These are phyloP conservation scores for Cephalopholis sonnerati DNA, from an alignment of 2,113 vertebrate species.

Conservation along the genomic window DNA sequence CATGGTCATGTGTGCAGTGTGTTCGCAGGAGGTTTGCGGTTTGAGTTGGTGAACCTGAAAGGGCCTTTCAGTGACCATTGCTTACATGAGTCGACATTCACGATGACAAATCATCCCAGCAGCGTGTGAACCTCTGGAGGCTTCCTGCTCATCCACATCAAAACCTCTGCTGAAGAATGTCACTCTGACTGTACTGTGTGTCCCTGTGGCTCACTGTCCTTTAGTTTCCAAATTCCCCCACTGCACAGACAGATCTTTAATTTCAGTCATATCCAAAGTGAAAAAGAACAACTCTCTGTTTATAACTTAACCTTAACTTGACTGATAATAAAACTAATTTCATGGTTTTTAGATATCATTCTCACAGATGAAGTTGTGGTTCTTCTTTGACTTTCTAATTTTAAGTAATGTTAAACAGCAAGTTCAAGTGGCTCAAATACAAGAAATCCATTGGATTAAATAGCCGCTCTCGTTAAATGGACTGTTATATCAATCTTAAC, in stretches of 20 bases:
- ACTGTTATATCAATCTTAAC: not conserved
- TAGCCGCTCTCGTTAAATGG: not conserved
- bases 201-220: not conserved
- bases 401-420: not conserved
- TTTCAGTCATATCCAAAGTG: not conserved
- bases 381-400: not conserved
- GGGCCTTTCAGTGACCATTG: conserved; percentile 9
- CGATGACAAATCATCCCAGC: conserved; percentile 47
- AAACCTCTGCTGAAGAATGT: conserved; percentile 29
- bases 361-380: not conserved
- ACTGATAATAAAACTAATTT: not conserved
- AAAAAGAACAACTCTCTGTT: conserved; percentile 1
- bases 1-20: conserved; percentile 20
- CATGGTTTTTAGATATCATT: not conserved
- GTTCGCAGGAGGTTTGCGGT: conserved; percentile 18
- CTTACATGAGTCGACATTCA: conserved; percentile 34
- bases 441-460: not conserved
- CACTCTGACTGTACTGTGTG: conserved; percentile 30
- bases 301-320: not conserved
- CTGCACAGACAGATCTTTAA: not conserved
- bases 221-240: conserved; percentile 2
- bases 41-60: conserved; percentile 41
- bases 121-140: conserved; percentile 46
- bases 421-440: not conserved
- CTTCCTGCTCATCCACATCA: conserved; percentile 42